phyloP scores from a whole-genome alignment of 2,888 invertebrate genomes.

The Cantharis lateralis region DNA sequence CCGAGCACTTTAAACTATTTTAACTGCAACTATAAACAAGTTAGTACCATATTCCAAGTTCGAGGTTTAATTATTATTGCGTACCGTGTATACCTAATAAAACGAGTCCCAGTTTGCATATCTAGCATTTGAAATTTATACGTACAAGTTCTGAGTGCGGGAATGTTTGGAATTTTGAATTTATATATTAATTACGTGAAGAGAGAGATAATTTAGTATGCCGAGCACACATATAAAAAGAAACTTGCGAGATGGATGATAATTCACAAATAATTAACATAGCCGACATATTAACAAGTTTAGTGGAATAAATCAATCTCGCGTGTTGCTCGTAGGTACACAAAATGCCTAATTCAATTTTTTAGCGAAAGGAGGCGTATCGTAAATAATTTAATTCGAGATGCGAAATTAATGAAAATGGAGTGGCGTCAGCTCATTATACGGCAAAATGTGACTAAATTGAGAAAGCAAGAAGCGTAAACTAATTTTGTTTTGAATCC shows the following conservation, averaged over 20 bases:
- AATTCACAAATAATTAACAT: neutral
- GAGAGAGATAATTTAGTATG: neutral
- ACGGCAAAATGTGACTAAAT: neutral
- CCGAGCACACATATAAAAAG: neutral
- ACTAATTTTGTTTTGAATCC: conserved; percentile 10
- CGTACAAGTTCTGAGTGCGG: neutral
- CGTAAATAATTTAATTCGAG: neutral
- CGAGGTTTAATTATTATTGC: neutral
- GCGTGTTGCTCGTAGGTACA: neutral
- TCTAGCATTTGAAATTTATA: neutral
- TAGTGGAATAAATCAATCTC: neutral
- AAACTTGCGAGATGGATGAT: neutral
- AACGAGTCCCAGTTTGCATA: neutral
- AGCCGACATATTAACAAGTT: neutral
- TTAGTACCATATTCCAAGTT: neutral
- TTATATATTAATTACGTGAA: neutral
- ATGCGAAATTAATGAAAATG: neutral
- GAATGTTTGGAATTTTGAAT: neutral
- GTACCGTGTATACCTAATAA: neutral
- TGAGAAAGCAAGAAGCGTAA: conserved; percentile 3
- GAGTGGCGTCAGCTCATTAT: neutral
- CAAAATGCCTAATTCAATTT: neutral
- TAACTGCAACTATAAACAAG: neutral
- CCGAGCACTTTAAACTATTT: neutral
- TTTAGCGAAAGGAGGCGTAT: neutral